Base-by-base conservation (phyloP, 2,888 invertebrate species). In the Meta bourneti region DNA sequence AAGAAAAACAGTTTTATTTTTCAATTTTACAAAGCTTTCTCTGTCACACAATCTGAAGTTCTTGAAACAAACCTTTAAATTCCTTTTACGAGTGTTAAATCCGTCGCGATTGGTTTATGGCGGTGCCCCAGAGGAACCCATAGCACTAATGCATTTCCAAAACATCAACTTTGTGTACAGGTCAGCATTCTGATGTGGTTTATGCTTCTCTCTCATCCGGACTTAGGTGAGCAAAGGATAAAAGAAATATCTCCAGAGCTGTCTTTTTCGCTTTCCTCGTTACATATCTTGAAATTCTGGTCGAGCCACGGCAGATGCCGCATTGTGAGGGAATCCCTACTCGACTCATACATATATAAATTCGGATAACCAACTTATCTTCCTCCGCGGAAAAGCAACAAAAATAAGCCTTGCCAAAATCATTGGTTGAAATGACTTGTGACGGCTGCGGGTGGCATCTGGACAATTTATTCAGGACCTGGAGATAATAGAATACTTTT, bases 401-500 rank as follows among this genome's bases (percentile, higher is more conserved):
- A 78, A 86, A 77, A 70, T 49, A 86, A 70, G 34, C 19, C 16
- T 69, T 86, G 85, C 70, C 85, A 78, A 86, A 84, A 78, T 78
- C 85, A 86, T 86, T 51, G 70, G 85, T 86, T 86, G 70, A 86
- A 86, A 86, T 86, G 77, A 86, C 69, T 86, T 78, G 77, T 77
- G 78, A 86, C 77, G 77, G 78, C 85, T 86, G 85, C 49, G 77
- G 19, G 77, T 78, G 85, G 85, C 85, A 86, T 86, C 85, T 86
- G 85, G 78, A 86, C 77, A 86, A 86, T 86, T 86, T 86, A 86
- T 86, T 86, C 85, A 78, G 85, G 78, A 77, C 78, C 51, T 86
- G 51, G 61, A 77, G 77, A 70, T 69, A 86, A 86, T 86, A 77
- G 85, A 86, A 86, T 86, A 86, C 71, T 81, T 81, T 81, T 71